Conservation (phyloP, 2,113 vertebrate species). For the Cynoglossus semilaevis region DNA sequence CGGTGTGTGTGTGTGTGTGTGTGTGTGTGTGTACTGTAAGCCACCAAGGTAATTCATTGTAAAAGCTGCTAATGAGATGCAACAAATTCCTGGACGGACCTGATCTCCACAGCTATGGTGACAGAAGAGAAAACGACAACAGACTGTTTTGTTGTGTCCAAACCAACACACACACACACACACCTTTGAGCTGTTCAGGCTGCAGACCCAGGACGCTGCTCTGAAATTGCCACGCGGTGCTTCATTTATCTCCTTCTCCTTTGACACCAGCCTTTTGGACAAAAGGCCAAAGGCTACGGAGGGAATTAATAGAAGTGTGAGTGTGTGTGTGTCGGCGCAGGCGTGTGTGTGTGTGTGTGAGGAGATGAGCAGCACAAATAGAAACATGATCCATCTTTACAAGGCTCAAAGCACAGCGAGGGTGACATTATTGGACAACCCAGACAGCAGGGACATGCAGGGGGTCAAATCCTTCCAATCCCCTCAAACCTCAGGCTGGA, state of each 20-base stretch:
- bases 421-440: constrained; percentile 38
- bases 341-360: constrained; percentile 8
- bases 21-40: too few relatives aligned
- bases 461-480: constrained; percentile 26
- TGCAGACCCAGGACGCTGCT: neutral
- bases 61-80: constrained; percentile 58
- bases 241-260: constrained; percentile 52
- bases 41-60: constrained; percentile 39
- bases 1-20: constrained; percentile 17
- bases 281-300: constrained; percentile 32
- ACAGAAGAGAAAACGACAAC: too few relatives aligned
- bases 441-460: constrained; percentile 19
- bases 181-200: constrained; percentile 24
- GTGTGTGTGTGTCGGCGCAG: constrained; percentile 5
- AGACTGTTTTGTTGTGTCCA: too few relatives aligned
- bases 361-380: constrained; percentile 36
- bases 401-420: constrained; percentile 41
- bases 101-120: neutral
- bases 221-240: constrained; percentile 9
- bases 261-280: constrained; percentile 39
- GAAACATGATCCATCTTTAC: constrained; percentile 54
- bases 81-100: constrained; percentile 50
- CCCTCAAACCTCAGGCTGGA: neutral
- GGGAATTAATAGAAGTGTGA: constrained; percentile 24
- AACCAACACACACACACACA: constrained; percentile 8